Evolutionary conservation across 2,113 vertebrate genomes (phyloP), one percentile per base, ranked within the genome.

Genomic region (Gopherus flavomarginatus): DNA sequence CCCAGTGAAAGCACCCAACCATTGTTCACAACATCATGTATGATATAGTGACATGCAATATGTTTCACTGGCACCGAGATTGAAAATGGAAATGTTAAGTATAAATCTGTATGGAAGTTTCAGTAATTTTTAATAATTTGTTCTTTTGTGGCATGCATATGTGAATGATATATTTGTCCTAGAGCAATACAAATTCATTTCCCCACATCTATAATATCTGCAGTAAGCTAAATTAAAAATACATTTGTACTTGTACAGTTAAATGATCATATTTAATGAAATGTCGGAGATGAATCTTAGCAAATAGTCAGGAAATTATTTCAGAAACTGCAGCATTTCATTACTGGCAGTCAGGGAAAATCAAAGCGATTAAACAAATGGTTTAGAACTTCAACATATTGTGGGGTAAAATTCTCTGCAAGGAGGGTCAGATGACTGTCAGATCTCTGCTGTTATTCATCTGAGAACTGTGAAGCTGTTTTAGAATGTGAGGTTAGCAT

Each of bases 191-290:
- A 94, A 98, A 98, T 98, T 99, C 98, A 99, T 99, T 98, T 98
- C 96, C 97, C 97, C 98, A 98, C 98, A 98, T 98, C 98, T 98
- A 98, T 98, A 98, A 98, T 98, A 98, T 98, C 98, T 98, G 98
- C 97, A 97, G 98, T 98, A 98, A 98, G 98, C 98, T 98, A 98
- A 99, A 99, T 99, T 99, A 99, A 99, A 99, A 99, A 98, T 98
- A 98, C 98, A 98, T 98, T 98, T 98, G 98, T 98, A 98, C 98
- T 98, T 98, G 98, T 98, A 98, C 98, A 99, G 98, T 98, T 98
- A 99, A 98, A 98, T 98, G 98, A 98, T 98, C 98, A 98, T 98
- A 98, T 98, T 98, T 99, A 99, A 99, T 99, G 98, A 99, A 98
- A 98, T 98, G 98, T 98, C 98, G 98, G 98, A 98, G 98, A 98